Conservation (phyloP, 1,140 invertebrate genomes). For the Contarinia nasturtii region DNA sequence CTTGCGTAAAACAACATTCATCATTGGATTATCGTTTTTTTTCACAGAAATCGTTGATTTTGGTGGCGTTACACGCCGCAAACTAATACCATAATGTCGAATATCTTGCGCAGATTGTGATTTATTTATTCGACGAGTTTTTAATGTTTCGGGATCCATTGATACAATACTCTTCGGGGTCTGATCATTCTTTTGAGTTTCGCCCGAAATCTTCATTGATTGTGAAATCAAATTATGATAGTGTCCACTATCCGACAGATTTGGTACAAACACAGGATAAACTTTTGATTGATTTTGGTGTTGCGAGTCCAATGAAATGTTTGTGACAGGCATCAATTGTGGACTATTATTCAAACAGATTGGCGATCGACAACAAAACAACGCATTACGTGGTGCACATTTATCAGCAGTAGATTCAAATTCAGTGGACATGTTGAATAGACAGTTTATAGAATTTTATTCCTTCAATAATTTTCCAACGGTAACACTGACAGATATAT, state of each 20-base stretch:
- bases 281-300: neutral
- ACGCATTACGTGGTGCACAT: conserved; percentile 3
- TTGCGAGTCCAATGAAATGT: no score
- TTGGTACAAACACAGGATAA: neutral
- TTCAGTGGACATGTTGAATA: neutral
- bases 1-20: conserved; percentile 19
- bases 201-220: no score
- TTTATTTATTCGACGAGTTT: neutral
- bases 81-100: conserved; percentile 13
- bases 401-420: neutral
- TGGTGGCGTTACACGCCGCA: conserved; percentile 17
- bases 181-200: no score
- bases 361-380: conserved; percentile 3
- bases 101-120: conserved; percentile 15
- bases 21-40: conserved; percentile 17
- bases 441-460: no score
- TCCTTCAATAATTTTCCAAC: no score
- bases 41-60: conserved; percentile 15
- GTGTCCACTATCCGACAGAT: neutral
- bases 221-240: no score
- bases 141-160: no score
- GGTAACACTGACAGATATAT: no score
- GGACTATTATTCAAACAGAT: conserved; percentile 4
- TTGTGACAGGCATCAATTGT: conserved; percentile 1
- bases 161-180: no score